Evolutionary conservation across 1,140 invertebrate genomes (phyloP).

Genomic region (Achatina immaculata): DNA sequence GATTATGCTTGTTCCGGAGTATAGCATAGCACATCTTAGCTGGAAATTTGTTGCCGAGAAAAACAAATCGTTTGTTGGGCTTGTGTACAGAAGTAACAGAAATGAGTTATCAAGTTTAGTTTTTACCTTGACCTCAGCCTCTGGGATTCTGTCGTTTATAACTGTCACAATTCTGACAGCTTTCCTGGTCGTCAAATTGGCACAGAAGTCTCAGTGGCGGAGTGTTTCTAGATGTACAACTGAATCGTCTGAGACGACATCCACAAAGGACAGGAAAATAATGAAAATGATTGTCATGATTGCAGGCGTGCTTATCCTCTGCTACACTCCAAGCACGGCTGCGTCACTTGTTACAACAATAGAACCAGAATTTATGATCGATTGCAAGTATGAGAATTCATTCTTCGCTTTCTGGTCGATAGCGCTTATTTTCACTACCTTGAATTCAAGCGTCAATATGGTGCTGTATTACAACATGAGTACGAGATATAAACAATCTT

Average conservation of each 20-base stretch:
- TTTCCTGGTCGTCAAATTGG: not conserved
- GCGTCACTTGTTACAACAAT: not conserved
- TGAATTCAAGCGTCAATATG: slow-evolving; percentile 22
- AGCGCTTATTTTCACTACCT: not conserved
- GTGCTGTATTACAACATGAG: slow-evolving; percentile 21
- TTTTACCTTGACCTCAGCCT: not conserved
- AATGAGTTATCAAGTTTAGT: not conserved
- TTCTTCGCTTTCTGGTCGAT: not conserved
- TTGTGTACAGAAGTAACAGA: not conserved
- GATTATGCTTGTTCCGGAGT: not conserved
- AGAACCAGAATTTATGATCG: not conserved
- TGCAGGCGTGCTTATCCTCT: not conserved
- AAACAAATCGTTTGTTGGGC: not conserved
- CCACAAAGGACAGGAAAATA: not conserved
- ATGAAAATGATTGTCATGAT: slow-evolving; percentile 7
- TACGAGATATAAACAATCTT: slow-evolving; percentile 4
- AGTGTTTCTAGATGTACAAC: not conserved
- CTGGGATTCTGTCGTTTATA: not conserved
- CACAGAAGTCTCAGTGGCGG: slow-evolving; percentile 2
- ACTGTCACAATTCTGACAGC: not conserved
- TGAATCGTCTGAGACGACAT: no score
- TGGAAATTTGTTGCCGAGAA: slow-evolving; percentile 3
- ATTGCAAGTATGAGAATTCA: not conserved
- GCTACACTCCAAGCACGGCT: not conserved
- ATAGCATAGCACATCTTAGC: not conserved